Evolutionary conservation across 37 sponge, comb jelly and placozoan genomes (phyloP), one percentile per base, ranked within the genome.

Genomic region (Halichondria panicea): DNA sequence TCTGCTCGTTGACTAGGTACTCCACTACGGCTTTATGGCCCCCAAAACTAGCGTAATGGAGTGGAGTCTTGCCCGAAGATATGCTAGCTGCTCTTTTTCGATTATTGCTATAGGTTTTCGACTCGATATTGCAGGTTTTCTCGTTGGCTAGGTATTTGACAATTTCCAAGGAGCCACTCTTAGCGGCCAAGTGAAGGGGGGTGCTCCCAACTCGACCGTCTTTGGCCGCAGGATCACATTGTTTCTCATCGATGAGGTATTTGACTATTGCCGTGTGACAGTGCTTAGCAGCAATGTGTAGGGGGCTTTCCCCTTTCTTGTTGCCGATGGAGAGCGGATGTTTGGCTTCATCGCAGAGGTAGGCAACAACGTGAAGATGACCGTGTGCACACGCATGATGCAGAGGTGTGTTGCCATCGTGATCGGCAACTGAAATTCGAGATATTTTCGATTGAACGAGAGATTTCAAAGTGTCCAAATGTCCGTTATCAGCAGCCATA

Each of bases 251-350:
- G 11, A 78, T 9, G n/a, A 86, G 45, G 39, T 66, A 40, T 32
- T 68, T 61, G 12, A 84, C 34, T 30, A 79, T 46, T 32, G 64
- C 67, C 0, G 53, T 2, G 37, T 60, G 45, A 15, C 84, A 67
- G 6, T 55, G 36, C 19, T 80, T 76, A 0, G 78, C 73, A 22
- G 93, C 85, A 43, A 68, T 39, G 73, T 92, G 88, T 2, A 92
- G 54, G 55, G 93, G 85, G 0, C 66, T 74, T 24, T 84, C 78
- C 11, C 93, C 93, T 66, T 38, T 42, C 28, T 45, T 68, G 68
- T 88, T 81, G 13, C 24, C 36, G 9, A 21, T 0, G 7, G 5
- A n/a, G 12, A 72, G 25, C 2, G 58, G 42, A 72, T 72, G 73
- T 40, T 56, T 72, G 28, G 58, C 58, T 39, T 40, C 58, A 3